Base-by-base conservation (phyloP, 1,140 invertebrate species). In the Ylistrum balloti region DNA sequence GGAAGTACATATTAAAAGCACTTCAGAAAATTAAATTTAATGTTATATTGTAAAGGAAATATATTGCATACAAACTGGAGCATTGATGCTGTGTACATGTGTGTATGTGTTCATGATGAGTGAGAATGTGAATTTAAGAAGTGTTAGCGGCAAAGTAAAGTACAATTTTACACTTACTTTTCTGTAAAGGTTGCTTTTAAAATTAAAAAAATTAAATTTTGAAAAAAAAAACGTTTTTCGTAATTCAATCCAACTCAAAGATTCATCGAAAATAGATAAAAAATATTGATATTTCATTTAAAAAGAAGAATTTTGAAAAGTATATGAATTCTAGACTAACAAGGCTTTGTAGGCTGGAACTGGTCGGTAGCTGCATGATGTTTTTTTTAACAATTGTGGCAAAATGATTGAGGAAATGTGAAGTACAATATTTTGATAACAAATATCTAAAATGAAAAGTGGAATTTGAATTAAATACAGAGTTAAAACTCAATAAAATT, bases 401-500 rank as follows among this genome's bases (percentile, higher is more conserved):
- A n/a, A 11, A 74, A 1, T n/a, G n/a, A n/a, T n/a, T n/a, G 9
- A n/a, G 56, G 22, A 74, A n/a, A 74, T 74, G n/a, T n/a, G 56
- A 74, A 0, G 22, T n/a, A 28, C 5, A 74, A 74, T 74, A 74
- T 74, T 74, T n/a, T 74, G 56, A 74, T 74, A 74, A 74, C 56
- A 74, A 74, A 28, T 74, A 74, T 74, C 56, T 74, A 74, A 74
- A 74, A 74, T 74, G 56, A 74, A 74, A 74, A 74, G 56, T 74
- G 56, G 56, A 74, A 74, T 74, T 74, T n/a, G 56, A 74, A 74
- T 74, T 74, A 74, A 74, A 74, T 74, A 28, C 56, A 74, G n/a
- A 74, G n/a, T 74, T 74, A 74, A 74, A 74, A 74, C 56, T 74
- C 56, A n/a, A 74, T 74, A 74, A 74, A 74, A 74, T 74, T 74